phyloP scores from a whole-genome alignment of 2,888 invertebrate species.

The Gonocerus acuteangulatus region DNA sequence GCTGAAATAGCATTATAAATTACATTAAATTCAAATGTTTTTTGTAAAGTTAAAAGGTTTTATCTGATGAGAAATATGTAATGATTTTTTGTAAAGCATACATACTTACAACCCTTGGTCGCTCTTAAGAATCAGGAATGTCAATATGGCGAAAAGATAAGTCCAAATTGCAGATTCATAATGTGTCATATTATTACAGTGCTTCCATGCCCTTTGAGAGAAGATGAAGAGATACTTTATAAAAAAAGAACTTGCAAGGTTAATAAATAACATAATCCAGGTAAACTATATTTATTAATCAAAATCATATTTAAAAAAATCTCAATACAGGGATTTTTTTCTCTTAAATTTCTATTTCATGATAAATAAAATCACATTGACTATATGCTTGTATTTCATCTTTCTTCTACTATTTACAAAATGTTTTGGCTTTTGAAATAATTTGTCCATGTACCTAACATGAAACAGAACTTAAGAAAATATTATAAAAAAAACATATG shows the following conservation, averaged over 20 bases:
- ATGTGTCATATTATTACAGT: too few relatives aligned
- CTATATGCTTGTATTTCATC: conserved; percentile 4
- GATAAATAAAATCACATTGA: conserved; percentile 14
- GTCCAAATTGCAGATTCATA: too few relatives aligned
- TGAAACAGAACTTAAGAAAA: neutral
- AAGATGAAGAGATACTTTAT: too few relatives aligned
- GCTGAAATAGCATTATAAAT: too few relatives aligned
- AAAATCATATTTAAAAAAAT: conserved; percentile 11
- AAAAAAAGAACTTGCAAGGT: too few relatives aligned
- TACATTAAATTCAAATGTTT: too few relatives aligned
- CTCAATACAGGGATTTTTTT: conserved; percentile 7
- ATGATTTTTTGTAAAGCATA: neutral
- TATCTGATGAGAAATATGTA: too few relatives aligned
- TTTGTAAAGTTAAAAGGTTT: too few relatives aligned
- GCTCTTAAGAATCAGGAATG: too few relatives aligned
- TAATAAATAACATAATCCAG: neutral
- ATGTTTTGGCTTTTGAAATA: neutral
- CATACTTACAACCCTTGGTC: too few relatives aligned
- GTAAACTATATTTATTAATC: conserved; percentile 22
- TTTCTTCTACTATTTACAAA: conserved; percentile 16
- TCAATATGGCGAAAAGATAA: too few relatives aligned
- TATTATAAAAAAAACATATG: neutral
- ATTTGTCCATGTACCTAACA: neutral
- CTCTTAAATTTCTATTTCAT: conserved; percentile 3
- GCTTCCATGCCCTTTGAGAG: too few relatives aligned